Percentiles rank a stretch among this genome's conserved stretches.
These are phyloP conservation scores for Procambarus virginalis DNA, from an alignment of 1,140 invertebrate species.

Conservation along the genomic window DNA sequence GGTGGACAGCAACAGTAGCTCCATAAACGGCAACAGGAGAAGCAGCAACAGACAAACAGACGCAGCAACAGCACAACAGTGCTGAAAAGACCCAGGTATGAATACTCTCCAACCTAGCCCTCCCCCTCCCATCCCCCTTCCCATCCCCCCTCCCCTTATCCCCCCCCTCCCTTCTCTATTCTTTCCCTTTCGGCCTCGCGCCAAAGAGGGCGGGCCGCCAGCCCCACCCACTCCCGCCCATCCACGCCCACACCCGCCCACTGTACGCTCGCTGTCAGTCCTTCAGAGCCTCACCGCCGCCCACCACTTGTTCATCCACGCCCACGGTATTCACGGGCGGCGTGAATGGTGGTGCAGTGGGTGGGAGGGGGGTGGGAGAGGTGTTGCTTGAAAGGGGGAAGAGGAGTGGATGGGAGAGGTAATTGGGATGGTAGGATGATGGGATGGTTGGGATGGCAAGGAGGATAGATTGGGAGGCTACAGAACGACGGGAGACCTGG, in stretches of 20 bases:
- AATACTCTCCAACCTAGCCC: too few relatives aligned
- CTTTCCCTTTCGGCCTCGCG: not conserved
- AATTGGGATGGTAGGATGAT: not conserved
- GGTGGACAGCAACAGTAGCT: not conserved
- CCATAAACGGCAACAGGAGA: not conserved
- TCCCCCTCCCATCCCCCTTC: not conserved
- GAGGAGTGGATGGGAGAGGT: not conserved
- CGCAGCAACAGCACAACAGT: not conserved
- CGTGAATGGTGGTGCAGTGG: not conserved
- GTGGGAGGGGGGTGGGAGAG: not conserved
- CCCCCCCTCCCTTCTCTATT: not conserved
- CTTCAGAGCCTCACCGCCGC: constrained; percentile 25
- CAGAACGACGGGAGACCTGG: not conserved
- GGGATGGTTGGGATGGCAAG: not conserved
- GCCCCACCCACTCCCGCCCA: constrained; percentile 49
- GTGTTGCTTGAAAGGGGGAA: not conserved
- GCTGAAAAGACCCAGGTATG: too few relatives aligned
- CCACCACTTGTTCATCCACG: constrained; percentile 44
- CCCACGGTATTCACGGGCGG: constrained; percentile 39
- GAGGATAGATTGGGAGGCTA: not conserved
- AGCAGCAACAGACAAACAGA: not conserved
- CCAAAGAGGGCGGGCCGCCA: constrained; percentile 10
- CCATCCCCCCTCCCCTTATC: not conserved
- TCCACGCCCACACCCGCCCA: constrained; percentile 41
- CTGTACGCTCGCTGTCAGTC: constrained; percentile 31